Conservation (phyloP, 1,140 invertebrate species). For the Drosophila lowei region DNA sequence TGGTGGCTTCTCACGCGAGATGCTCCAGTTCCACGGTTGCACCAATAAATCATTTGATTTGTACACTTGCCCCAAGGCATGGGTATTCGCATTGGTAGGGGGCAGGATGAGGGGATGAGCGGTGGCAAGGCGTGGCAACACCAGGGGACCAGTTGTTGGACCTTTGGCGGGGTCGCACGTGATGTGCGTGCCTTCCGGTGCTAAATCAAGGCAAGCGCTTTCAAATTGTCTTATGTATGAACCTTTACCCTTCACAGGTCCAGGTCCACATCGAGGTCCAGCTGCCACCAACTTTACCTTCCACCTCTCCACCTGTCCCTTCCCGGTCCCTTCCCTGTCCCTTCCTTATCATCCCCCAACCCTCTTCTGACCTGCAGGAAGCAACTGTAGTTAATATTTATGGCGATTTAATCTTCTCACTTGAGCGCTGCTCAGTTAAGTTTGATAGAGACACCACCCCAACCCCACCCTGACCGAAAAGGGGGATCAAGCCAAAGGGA, state of each 20-base stretch:
- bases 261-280: slow-evolving; percentile 5
- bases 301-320: slow-evolving; percentile 1
- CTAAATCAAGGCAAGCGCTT: slow-evolving; percentile 79
- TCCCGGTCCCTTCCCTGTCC: not conserved
- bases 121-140: not conserved
- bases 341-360: not conserved
- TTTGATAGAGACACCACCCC: slow-evolving; percentile 63
- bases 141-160: slow-evolving; percentile 7
- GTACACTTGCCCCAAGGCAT: slow-evolving; percentile 52
- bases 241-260: slow-evolving; percentile 60
- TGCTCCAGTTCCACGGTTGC: slow-evolving; percentile 51
- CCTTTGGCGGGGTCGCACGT: slow-evolving; percentile 45
- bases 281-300: too few relatives aligned
- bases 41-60: slow-evolving; percentile 80
- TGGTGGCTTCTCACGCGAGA: slow-evolving; percentile 48
- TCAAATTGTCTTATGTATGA: slow-evolving; percentile 64
- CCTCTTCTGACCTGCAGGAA: slow-evolving; percentile 34
- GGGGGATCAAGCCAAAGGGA: slow-evolving; percentile 15
- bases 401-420: slow-evolving; percentile 82
- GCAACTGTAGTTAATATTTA: slow-evolving; percentile 81
- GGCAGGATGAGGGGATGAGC: not conserved
- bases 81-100: too few relatives aligned
- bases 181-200: slow-evolving; percentile 77
- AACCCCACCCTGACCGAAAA: slow-evolving; percentile 1
- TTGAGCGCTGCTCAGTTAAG: slow-evolving; percentile 78